Base-by-base conservation (phyloP, 1,140 invertebrate genomes). In the Ruditapes philippinarum region DNA sequence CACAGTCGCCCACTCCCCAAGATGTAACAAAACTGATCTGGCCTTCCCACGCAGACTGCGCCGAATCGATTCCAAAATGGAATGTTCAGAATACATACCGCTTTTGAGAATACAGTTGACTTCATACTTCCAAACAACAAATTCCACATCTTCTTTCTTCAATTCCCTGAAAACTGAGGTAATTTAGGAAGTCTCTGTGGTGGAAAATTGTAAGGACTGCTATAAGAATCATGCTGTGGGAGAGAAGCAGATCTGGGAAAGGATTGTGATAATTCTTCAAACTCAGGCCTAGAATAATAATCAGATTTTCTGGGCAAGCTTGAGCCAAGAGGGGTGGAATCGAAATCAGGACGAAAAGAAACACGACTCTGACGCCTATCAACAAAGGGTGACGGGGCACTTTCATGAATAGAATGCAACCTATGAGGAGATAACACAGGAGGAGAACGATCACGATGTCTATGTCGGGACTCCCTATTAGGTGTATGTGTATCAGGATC, bases 41-140 rank as follows among this genome's bases (percentile, higher is more conserved):
- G 74, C 74, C 22, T 45, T 78, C 7, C 74, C 74, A 5, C 25
- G 7, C 74, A 78, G 38, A 25, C 17, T n/a, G 9, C 38, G 31
- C 11, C 70, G 19, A 33, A 38, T 42, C 12, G 70, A 25, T 40
- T 74, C 31, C 70, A 74, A 12, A 17, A 74, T 38, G 7, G 11
- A 7, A 25, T 9, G 9, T 7, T 17, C 19, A 14, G 28, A 40
- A 31, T 74, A 74, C 28, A 31, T 14, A 7, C 33, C n/a, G 36
- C 51, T 57, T 14, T 38, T 3, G 9, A 80, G 12, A 14, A 80
- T 12, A 51, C 42, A 80, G 25, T n/a, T n/a, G 12, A 54, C 17
- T 12, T 60, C 57, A 60, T 81, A 81, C 22, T 38, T n/a, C 79
- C 79, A 60, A 31, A 81, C 36, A 5, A 22, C 49, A 81, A 60